Percentiles rank a stretch among this genome's conserved stretches.
These are phyloP conservation scores for Antedon mediterranea DNA, from an alignment of 53 echinoderm and acorn worm species.

Conservation along the genomic window DNA sequence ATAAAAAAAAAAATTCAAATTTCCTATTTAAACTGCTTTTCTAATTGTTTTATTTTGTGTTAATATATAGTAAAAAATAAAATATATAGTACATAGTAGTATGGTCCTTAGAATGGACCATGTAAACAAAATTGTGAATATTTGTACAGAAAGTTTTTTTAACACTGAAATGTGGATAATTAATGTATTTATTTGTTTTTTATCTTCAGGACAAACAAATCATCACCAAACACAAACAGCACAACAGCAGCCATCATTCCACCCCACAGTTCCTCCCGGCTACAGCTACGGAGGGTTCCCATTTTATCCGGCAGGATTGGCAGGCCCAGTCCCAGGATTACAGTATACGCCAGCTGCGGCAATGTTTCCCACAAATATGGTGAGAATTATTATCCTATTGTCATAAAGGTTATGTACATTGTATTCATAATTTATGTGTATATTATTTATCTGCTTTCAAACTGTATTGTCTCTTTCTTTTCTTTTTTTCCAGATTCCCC, in stretches of 20 bases:
- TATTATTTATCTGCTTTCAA: no score
- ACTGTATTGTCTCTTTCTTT: not conserved
- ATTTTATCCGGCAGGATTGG: constrained; percentile 56
- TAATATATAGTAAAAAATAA: no score
- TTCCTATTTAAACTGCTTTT: no score
- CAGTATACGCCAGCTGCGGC: constrained; percentile 54
- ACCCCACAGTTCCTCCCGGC: constrained; percentile 81
- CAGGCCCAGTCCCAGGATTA: constrained; percentile 74
- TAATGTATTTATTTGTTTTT: not conserved
- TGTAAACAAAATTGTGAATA: no score
- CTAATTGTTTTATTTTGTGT: no score
- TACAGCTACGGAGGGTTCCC: constrained; percentile 88
- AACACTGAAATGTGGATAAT: not conserved
- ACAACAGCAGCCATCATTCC: constrained; percentile 76
- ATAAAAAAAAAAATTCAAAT: no score
- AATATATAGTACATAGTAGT: no score
- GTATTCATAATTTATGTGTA: no score
- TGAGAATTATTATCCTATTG: no score
- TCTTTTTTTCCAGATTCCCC: constrained; percentile 49
- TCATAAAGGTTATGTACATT: no score
- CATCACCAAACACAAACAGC: constrained; percentile 78
- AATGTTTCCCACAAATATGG: constrained; percentile 3
- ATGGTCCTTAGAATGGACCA: no score
- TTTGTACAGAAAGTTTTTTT: no score
- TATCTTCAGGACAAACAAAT: constrained; percentile 37